These are phyloP conservation scores for Brevimyrus niger DNA, from an alignment of 2,113 vertebrate genomes.

Conservation along the genomic window DNA sequence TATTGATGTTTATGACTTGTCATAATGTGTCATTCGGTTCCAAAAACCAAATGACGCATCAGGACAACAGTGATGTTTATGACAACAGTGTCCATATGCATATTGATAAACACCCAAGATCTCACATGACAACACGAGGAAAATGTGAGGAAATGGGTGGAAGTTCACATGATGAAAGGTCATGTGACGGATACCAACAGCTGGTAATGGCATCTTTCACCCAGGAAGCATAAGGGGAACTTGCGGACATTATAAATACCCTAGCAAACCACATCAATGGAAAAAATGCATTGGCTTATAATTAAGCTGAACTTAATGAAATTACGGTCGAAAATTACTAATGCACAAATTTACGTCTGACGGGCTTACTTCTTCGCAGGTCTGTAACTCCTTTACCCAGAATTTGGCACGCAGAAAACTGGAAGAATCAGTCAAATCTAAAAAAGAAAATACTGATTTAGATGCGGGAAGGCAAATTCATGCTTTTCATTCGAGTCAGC, in stretches of 20 bases:
- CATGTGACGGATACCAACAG: not conserved
- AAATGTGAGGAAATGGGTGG: not conserved
- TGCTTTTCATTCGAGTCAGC: not conserved
- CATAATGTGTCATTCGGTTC: too few species aligned
- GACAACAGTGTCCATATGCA: too few species aligned
- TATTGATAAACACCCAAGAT: not conserved
- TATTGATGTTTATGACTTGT: too few species aligned
- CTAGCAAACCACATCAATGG: not conserved
- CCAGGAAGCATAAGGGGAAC: not conserved
- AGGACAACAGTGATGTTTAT: too few species aligned
- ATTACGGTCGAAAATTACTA: not conserved
- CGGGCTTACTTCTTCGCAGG: constrained; percentile 76
- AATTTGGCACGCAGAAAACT: constrained; percentile 89
- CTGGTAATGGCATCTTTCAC: not conserved
- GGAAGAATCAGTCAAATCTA: constrained; percentile 87
- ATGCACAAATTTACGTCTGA: not conserved
- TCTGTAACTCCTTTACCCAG: constrained; percentile 95
- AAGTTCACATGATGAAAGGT: not conserved
- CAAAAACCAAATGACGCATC: too few species aligned
- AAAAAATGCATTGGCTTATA: not conserved
- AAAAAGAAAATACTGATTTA: not conserved
- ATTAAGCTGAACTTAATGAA: not conserved
- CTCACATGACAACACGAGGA: not conserved
- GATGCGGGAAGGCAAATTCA: not conserved
- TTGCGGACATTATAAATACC: not conserved